phyloP scores from a whole-genome alignment of 2,113 vertebrate species.

The Cynopterus brachyotis region DNA sequence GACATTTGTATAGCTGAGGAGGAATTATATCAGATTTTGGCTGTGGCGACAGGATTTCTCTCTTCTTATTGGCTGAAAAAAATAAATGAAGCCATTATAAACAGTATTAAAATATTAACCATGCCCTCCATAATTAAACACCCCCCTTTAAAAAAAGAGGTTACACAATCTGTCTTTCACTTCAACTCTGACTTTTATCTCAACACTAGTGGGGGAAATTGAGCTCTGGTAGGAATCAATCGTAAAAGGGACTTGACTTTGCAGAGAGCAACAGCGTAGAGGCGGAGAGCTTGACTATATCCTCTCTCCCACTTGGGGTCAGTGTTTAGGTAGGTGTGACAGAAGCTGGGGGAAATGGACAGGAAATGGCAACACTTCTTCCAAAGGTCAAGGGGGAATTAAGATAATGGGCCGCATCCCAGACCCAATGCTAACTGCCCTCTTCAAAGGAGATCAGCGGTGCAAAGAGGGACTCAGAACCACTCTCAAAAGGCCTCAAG shows the following conservation, averaged over 20 bases:
- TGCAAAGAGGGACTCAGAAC: neutral
- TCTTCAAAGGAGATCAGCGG: neutral
- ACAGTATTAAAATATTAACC: constrained; percentile 56
- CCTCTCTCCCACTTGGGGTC: constrained; percentile 22
- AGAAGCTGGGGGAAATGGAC: neutral
- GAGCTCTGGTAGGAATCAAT: neutral
- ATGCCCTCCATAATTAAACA: constrained; percentile 54
- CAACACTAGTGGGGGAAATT: neutral
- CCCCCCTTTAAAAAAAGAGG: constrained; percentile 54
- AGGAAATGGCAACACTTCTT: neutral
- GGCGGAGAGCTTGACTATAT: neutral
- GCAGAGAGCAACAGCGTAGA: neutral
- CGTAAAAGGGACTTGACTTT: neutral
- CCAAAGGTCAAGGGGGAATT: neutral
- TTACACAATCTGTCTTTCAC: constrained; percentile 20
- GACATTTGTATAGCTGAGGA: neutral
- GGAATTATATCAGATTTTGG: constrained; percentile 52
- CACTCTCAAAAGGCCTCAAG: neutral
- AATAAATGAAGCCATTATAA: constrained; percentile 51
- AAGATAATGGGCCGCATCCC: neutral
- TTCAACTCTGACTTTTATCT: constrained; percentile 35
- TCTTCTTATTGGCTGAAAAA: constrained; percentile 41
- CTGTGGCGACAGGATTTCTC: constrained; percentile 4
- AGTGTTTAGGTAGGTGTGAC: neutral
- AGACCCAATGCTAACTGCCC: neutral